Evolutionary conservation across 2,113 vertebrate species (phyloP), one percentile per base, ranked within the genome.

Genomic region (Mungos mungo): DNA sequence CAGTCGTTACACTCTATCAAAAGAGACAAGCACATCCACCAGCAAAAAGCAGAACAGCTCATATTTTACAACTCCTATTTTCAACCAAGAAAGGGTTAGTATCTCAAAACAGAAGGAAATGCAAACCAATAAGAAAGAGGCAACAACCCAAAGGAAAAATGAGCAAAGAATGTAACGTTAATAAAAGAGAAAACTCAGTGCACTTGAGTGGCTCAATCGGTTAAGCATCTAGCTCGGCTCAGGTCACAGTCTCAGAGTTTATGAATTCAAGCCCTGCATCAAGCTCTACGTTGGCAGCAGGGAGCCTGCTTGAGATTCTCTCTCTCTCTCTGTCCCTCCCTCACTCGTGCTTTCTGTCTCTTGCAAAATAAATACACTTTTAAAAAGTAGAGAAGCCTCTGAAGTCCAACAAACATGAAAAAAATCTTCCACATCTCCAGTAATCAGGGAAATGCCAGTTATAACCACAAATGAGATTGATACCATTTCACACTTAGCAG

Each of bases 61-160:
- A 84, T 29, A 89, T 88, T 31, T 77, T 77, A 14, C 33, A 45
- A 88, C 18, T 93, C 93, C 87, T 29, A 89, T 88, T 74, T 96
- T 80, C 76, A 91, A 74, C 5, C 3, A 88, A 93, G 89, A 83
- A 80, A 97, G 41, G 6, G 72, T 88, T 69, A 71, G 4, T 54
- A 68, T 52, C 71, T 47, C 38, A 2, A 96, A 93, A 88, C 18
- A 74, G 82, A 91, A 57, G 45, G 13, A 91, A 88, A 94, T 82
- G 41, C 81, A 95, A 86, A 66, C 57, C 29, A 52, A 2, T 60
- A 83, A 76, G 74, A 88, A 93, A 74, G 72, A 79, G 29, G 23
- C 68, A 82, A 60, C 35, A 68, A 47, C 23, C 25, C 69, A 91
- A 38, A 47, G 27, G 54, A 72, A 74, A 87, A 86, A 79, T 19